Evolutionary conservation across 2,113 vertebrate species (phyloP), one percentile per base, ranked within the genome.

Genomic region (Indicator indicator): DNA sequence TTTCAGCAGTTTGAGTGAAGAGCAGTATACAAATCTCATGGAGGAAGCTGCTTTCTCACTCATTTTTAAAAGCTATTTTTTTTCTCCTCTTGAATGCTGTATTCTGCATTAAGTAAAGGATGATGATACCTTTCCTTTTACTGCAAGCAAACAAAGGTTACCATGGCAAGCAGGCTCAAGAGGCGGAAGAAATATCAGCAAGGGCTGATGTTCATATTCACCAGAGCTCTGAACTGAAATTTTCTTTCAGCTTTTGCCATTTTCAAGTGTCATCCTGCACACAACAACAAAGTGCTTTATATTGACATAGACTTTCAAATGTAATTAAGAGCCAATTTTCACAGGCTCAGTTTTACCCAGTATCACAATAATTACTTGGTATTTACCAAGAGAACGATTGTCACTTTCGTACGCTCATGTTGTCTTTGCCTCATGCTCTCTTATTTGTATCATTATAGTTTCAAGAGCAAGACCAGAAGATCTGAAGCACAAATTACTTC

Each of bases 211-310:
- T 88, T 93, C 75, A 26, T 71, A 88, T 94, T 79, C 80, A 95
- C 89, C 54, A 59, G 92, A 88, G 93, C 95, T 38, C 67, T 36
- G 86, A 92, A 92, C 71, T 75, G 92, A 97, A 97, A 96, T 96
- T 96, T 97, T 97, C 96, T 98, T 97, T 98, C 97, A 98, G 98
- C 97, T 96, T 96, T 90, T 94, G 78, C 82, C 96, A 95, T 96
- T 95, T 97, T 97, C 95, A 95, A 96, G 90, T 91, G 91, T 95
- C 94, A 81, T 77, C 80, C 62, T 92, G 91, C 94, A 97, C 90
- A 87, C 60, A 93, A 84, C 54, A 89, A 87, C 79, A 96, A 94
- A 94, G 86, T 72, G 83, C 87, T 96, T 96, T 90, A 74, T 95
- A 96, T 95, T 86, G 96, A 96, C 73, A 44, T 81, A 86, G 95